Conservation (phyloP, 2,113 vertebrate species). For the Dolichallabes microphthalmus region DNA sequence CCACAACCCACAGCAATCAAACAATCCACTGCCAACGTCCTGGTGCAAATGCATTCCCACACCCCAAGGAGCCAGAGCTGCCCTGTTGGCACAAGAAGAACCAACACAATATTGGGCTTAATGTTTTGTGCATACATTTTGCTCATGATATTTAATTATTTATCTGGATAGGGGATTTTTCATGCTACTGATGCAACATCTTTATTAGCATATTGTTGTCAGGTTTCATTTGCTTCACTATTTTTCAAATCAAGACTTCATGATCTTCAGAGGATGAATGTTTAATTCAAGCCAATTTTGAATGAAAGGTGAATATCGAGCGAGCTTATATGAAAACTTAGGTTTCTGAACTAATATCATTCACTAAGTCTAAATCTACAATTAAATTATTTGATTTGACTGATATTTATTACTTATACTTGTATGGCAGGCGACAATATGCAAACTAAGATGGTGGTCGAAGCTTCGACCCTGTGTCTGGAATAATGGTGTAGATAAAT, state of each 20-base stretch:
- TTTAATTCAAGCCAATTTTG: neutral
- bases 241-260: neutral
- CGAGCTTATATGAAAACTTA: neutral
- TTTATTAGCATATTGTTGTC: neutral
- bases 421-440: neutral
- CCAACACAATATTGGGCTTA: too few relatives aligned
- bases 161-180: neutral
- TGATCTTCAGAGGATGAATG: neutral
- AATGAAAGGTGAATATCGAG: neutral
- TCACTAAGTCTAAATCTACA: neutral
- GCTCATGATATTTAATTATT: neutral
- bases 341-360: neutral
- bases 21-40: too few relatives aligned
- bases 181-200: neutral
- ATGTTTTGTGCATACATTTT: neutral
- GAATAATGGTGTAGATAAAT: too few relatives aligned
- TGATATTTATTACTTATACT: neutral
- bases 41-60: too few relatives aligned
- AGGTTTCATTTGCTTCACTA: neutral
- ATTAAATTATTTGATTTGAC: neutral
- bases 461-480: neutral
- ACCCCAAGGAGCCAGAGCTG: too few relatives aligned
- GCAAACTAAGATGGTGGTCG: neutral
- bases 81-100: too few relatives aligned
- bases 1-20: too few relatives aligned